Evolutionary conservation across 2,888 invertebrate species (phyloP).

Genomic region (Polymixis flavicincta): DNA sequence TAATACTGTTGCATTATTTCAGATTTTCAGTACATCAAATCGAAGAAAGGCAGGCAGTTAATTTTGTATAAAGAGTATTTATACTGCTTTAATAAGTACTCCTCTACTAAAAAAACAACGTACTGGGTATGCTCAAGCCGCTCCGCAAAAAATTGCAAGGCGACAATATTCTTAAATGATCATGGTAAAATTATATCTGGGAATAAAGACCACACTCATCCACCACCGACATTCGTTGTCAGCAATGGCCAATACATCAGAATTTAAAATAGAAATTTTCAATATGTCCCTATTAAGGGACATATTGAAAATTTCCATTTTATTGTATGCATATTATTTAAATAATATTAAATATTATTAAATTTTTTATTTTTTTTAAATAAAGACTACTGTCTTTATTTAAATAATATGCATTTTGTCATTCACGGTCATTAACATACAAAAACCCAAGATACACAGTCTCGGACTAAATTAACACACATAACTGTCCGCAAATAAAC

Average conservation of each 20-base stretch:
- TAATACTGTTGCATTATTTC: not conserved
- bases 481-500: too few relatives aligned
- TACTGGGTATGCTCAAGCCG: constrained; percentile 25
- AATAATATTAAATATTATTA: too few relatives aligned
- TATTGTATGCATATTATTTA: too few relatives aligned
- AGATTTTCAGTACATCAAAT: constrained; percentile 26
- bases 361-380: too few relatives aligned
- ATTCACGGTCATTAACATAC: too few relatives aligned
- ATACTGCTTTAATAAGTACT: constrained; percentile 15
- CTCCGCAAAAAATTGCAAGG: constrained; percentile 32
- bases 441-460: too few relatives aligned
- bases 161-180: constrained; percentile 22
- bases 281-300: not conserved
- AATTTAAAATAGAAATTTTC: not conserved
- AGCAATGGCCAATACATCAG: constrained; percentile 43
- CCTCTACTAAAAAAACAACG: not conserved
- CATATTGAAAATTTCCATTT: too few relatives aligned
- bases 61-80: constrained; percentile 13
- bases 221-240: constrained; percentile 26
- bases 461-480: too few relatives aligned
- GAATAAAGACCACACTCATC: constrained; percentile 19
- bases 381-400: too few relatives aligned
- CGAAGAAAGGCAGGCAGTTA: constrained; percentile 13
- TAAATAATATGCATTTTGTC: not conserved
- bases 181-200: constrained; percentile 10